Percentiles rank a stretch among this genome's conserved stretches.
Evolutionary conservation across 2,113 vertebrate species (phyloP).

Genomic region (Ellobius talpinus): DNA sequence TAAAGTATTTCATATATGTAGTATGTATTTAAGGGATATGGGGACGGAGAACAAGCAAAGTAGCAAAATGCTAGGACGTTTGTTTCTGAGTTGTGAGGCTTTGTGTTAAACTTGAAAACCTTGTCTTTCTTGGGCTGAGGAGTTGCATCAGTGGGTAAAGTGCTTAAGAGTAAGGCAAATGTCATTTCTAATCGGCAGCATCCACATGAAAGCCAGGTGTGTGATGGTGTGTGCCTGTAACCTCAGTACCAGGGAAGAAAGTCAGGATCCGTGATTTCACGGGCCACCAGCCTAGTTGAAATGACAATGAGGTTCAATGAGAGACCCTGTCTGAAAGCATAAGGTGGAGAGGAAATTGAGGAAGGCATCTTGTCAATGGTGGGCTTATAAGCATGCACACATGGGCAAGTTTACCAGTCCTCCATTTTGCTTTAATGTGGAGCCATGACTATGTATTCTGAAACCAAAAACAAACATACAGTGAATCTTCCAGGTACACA

Average conservation of each 20-base stretch:
- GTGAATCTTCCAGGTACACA: neutral
- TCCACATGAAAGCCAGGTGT: neutral
- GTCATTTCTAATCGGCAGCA: neutral
- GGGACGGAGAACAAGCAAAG: neutral
- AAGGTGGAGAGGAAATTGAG: neutral
- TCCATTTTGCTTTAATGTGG: neutral
- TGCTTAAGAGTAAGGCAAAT: neutral
- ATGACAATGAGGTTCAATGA: neutral
- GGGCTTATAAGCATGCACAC: neutral
- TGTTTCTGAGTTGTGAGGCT: neutral
- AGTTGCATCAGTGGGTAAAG: neutral
- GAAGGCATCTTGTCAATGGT: neutral
- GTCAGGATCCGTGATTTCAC: neutral
- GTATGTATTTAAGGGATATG: neutral
- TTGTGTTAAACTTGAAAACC: neutral
- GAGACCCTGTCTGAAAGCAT: neutral
- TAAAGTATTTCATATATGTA: neutral
- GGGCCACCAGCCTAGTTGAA: neutral
- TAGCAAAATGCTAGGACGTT: slow-evolving; percentile 2
- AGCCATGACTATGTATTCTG: neutral
- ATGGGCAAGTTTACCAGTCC: neutral
- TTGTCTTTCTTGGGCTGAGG: neutral
- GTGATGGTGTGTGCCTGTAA: neutral
- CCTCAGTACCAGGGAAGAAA: neutral
- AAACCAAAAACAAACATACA: slow-evolving; percentile 13